phyloP scores from a whole-genome alignment of 2,113 vertebrate species.

The Recurvirostra avosetta region DNA sequence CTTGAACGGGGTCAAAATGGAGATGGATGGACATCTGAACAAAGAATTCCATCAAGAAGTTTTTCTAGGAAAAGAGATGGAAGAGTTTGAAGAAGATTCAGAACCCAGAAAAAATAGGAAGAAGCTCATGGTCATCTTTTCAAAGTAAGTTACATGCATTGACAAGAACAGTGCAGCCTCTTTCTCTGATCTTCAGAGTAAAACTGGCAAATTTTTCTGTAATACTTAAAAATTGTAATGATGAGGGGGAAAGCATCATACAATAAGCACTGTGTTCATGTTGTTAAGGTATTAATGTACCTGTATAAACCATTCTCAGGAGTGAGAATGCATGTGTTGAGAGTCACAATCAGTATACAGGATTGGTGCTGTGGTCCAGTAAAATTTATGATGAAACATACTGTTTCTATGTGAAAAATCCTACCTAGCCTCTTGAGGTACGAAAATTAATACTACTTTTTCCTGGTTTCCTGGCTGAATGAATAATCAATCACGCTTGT shows the following conservation, averaged over 20 bases:
- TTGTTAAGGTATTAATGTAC: background rate
- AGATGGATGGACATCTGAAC: conserved; percentile 93
- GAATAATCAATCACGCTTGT: no score
- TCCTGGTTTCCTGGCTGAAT: no score
- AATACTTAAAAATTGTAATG: background rate
- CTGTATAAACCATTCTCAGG: background rate
- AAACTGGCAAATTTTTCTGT: background rate
- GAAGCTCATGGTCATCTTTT: conserved; percentile 91
- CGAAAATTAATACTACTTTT: no score
- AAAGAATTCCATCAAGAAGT: conserved; percentile 96
- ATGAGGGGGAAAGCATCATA: background rate
- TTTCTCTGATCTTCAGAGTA: background rate
- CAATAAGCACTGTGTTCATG: background rate
- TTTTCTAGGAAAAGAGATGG: conserved; percentile 90
- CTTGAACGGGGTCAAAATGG: conserved; percentile 90
- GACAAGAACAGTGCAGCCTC: background rate
- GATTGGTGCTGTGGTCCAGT: no score
- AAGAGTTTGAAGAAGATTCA: conserved; percentile 90
- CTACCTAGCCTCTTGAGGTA: no score
- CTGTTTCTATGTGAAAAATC: no score
- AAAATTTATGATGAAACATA: no score
- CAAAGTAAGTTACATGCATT: conserved; percentile 77
- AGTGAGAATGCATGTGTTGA: background rate
- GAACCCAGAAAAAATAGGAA: conserved; percentile 87
- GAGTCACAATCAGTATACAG: no score